Evolutionary conservation across 2,797 vertebrate species (phyloP).

Genomic region (Schizothorax lantsangensis): DNA sequence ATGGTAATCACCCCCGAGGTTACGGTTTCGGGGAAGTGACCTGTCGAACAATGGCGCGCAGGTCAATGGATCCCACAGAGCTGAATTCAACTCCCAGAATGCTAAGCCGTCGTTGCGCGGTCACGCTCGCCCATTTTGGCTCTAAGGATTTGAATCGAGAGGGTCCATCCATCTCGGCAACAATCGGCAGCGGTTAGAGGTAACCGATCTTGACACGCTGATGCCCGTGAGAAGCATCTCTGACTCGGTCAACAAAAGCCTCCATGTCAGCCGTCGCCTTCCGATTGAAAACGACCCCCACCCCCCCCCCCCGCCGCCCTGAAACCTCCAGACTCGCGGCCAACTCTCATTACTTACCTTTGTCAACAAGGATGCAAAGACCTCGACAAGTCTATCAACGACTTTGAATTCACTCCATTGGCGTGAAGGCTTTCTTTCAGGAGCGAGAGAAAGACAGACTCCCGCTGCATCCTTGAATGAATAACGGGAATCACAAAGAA

Average conservation of each 20-base stretch:
- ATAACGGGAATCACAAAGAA: slow-evolving; percentile 31
- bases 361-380: slow-evolving; percentile 71
- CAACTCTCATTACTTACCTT: slow-evolving; percentile 75
- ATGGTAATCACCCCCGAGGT: slow-evolving; percentile 69
- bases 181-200: slow-evolving; percentile 75
- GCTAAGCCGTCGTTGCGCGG: slow-evolving; percentile 82
- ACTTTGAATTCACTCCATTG: slow-evolving; percentile 68
- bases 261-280: slow-evolving; percentile 74
- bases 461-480: slow-evolving; percentile 36
- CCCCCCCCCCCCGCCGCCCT: slow-evolving; percentile 61
- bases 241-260: slow-evolving; percentile 75
- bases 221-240: slow-evolving; percentile 80
- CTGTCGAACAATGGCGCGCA: slow-evolving; percentile 75
- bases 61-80: slow-evolving; percentile 72
- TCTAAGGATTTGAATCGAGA: slow-evolving; percentile 65
- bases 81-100: slow-evolving; percentile 80
- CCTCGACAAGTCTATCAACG: slow-evolving; percentile 74
- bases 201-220: slow-evolving; percentile 79
- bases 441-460: slow-evolving; percentile 40
- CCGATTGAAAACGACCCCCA: slow-evolving; percentile 66
- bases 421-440: slow-evolving; percentile 34
- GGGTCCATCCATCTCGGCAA: slow-evolving; percentile 70
- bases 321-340: slow-evolving; percentile 71
- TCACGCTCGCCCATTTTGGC: slow-evolving; percentile 71
- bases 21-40: slow-evolving; percentile 67